Base-by-base conservation (phyloP, 2,797 vertebrate genomes). In the Anabacerthia variegaticeps region DNA sequence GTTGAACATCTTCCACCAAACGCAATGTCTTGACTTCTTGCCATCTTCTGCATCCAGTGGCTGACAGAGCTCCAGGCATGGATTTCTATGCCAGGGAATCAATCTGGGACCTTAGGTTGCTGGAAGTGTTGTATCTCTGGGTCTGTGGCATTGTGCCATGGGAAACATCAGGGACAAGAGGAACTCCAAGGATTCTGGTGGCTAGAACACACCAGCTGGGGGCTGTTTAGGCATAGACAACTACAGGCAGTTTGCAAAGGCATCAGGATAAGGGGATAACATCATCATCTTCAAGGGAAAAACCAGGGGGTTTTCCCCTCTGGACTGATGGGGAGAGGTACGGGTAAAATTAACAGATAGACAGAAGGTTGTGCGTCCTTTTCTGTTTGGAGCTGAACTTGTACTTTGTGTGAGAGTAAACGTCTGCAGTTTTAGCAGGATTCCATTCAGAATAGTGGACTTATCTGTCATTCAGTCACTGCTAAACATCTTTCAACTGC, bases 1-100 rank as follows among this genome's bases (percentile, higher is more conserved):
- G 74, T 88, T 85, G 83, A 95, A 90, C 51, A 36, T 85, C 51
- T 91, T 89, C 74, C 74, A 93, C 44, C 86, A 92, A 81, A 88
- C 0, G 0, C 69, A 81, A 4, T 19, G 21, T 55, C 51, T 79
- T 84, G 77, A 76, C 13, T 92, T 59, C 32, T 61, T 88, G 80
- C 66, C 88, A 81, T 92, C 69, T 83, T n/a, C 30, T 84, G 39
- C 22, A 88, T 52, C 27, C 65, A 83, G 69, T 28, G 58, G 30
- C 44, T 93, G 58, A 71, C 34, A 77, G 49, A 74, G 30, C 51
- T 85, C 51, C 81, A 55, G 52, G 13, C 6, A 1, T 12, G 24
- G 69, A 81, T 58, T 12, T 9, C 48, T 88, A 20, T 7, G 18
- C 12, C 65, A 71, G 19, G 24, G 34, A 34, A 78, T 71, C 0